Evolutionary conservation across 1,140 invertebrate genomes (phyloP).

Genomic region (Brachionus rubens): DNA sequence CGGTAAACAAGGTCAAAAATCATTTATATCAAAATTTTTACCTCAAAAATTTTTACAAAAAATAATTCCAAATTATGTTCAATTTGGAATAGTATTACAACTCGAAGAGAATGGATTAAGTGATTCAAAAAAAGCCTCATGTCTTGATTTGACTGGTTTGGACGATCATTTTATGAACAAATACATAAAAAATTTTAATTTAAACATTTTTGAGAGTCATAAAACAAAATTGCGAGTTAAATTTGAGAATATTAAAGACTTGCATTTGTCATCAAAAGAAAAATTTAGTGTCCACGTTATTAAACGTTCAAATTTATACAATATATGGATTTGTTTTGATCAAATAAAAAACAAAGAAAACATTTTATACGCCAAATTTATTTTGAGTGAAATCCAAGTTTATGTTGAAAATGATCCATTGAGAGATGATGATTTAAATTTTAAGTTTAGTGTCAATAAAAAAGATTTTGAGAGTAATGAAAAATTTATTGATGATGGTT

Average conservation of each 20-base stretch:
- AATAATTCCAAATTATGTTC: not conserved
- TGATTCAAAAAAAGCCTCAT: not conserved
- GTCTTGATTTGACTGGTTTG: not conserved
- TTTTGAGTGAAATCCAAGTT: not conserved
- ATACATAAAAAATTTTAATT: not conserved
- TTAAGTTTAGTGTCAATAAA: not conserved
- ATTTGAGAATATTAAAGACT: not conserved
- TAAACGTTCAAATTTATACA: not conserved
- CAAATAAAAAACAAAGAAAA: not conserved
- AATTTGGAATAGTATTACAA: not conserved
- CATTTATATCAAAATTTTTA: not conserved
- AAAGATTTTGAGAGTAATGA: not conserved
- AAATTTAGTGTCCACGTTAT: not conserved
- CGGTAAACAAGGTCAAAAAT: too few relatives aligned
- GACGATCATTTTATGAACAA: slow-evolving; percentile 7
- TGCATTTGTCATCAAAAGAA: not conserved
- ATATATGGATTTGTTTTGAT: not conserved
- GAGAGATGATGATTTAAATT: not conserved
- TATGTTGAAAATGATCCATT: slow-evolving; percentile 1
- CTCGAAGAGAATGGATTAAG: not conserved
- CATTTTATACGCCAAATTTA: not conserved
- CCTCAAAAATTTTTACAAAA: not conserved
- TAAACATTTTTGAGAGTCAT: not conserved
- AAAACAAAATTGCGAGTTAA: too few relatives aligned
- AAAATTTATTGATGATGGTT: not conserved